Evolutionary conservation across 2,888 invertebrate species (phyloP), one percentile per base, ranked within the genome.

Genomic region (Byasa hedistus): DNA sequence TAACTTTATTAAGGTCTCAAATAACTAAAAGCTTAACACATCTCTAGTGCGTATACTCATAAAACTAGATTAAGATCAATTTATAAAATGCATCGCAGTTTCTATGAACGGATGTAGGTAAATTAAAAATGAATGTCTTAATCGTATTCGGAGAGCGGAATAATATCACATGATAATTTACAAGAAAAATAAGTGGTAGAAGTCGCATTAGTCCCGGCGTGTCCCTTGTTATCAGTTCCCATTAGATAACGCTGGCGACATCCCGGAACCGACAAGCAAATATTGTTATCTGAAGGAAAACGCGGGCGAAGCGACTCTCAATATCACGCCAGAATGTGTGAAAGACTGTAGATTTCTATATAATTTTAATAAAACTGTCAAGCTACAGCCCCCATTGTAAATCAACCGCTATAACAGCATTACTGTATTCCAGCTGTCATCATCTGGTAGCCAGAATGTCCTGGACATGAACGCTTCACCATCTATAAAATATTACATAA

Each of bases 181-280:
- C 57, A 71, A 72, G 70, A 67, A 67, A 69, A 66, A 61, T 64
- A 69, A 70, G 66, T 56, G 69, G 54, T 68, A 68, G 69, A 66
- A 67, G 64, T 66, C 69, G 52, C 66, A 58, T 65, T 65, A 62
- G 62, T 59, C 62, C 66, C 66, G 32, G 1, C 66, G 62, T 57
- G 71, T 68, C 70, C 71, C 69, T 23, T 70, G 73, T 76, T 78
- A 78, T 78, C 77, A 77, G 76, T 76, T 74, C 75, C 78, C 77
- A 74, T 77, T 76, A 77, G 78, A 78, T 78, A 78, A 78, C 72
- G 56, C 61, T 27, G 65, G 73, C 73, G 76, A 77, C 76, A 74
- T 76, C 76, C 77, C 76, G 79, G 78, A 77, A 75, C 78, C 78
- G 74, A 12, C 62, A 69, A 10, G 72, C 71, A 79, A 79, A 79